Evolutionary conservation across 2,797 vertebrate genomes (phyloP).

Genomic region (Carcharodon carcharias): DNA sequence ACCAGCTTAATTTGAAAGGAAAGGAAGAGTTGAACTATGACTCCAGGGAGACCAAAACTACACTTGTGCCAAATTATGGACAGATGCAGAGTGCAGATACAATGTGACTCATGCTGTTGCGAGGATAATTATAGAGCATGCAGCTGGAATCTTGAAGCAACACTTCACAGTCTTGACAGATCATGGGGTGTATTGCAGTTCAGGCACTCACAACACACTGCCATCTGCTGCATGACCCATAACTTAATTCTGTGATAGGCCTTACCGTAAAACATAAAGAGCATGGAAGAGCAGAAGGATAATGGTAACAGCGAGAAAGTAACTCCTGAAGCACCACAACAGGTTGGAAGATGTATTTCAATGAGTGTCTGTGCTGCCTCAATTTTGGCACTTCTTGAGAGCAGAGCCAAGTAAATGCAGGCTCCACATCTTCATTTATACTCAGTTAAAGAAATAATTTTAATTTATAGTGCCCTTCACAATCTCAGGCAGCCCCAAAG

Average conservation of each 20-base stretch:
- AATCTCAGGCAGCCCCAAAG: not conserved
- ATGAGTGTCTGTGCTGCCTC: not conserved
- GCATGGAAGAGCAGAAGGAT: not conserved
- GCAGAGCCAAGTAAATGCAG: not conserved
- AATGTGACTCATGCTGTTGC: not conserved
- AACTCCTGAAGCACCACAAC: not conserved
- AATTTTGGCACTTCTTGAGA: not conserved
- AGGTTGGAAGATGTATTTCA: not conserved
- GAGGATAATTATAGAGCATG: not conserved
- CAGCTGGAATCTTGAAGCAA: conserved; percentile 13
- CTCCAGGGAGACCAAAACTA: not conserved
- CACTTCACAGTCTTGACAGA: conserved; percentile 9
- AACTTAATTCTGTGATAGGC: not conserved
- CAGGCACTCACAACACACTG: not conserved
- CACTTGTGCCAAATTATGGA: not conserved
- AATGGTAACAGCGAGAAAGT: not conserved
- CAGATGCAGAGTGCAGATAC: not conserved
- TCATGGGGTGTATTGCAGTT: conserved; percentile 1
- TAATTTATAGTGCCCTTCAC: not conserved
- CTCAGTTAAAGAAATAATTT: not conserved
- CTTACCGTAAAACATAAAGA: not conserved
- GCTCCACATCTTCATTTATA: not conserved
- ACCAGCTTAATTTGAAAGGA: not conserved
- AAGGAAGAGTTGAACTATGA: not conserved
- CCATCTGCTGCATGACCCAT: not conserved